Evolutionary conservation across 2,113 vertebrate species (phyloP), one percentile per base, ranked within the genome.

Genomic region (Amblyornis subalaris): DNA sequence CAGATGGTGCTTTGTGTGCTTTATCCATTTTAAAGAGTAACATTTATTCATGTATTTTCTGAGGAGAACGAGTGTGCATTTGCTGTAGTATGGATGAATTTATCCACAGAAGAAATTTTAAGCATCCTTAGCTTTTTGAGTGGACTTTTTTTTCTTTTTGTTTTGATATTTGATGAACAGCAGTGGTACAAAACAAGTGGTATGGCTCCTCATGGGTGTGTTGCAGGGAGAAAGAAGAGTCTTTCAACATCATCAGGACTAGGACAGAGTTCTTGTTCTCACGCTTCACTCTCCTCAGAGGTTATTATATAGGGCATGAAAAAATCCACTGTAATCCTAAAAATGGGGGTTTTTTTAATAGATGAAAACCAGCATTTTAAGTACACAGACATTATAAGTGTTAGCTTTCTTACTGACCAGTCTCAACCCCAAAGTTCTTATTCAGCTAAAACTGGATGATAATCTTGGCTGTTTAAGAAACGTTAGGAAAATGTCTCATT

Each of bases 1-100:
- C 90, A 82, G 96, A 88, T 92, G 89, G 89, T 94, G 92, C 96
- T 95, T 90, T 9, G 42, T 85, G 62, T 92, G 80, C 88, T 92
- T 80, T 95, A 84, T 94, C 76, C 92, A 80, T 81, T 89, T 96
- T 87, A 57, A 94, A 91, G 85, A 64, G 60, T 78, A 22, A 94
- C 61, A 75, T 86, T 88, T 88, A 64, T 85, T 71, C 89, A 51
- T 86, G 38, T 87, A 8, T 81, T 53, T 50, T 91, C 57, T 61
- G 67, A 79, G 79, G 70, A 88, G 80, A 85, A 61, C 17, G n/a
- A 87, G 33, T 25, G 73, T 89, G 38, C 3, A 3, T 76, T 96
- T 91, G 81, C 64, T 84, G 62, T 70, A 65, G 78, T 62, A 77
- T 84, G 93, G 84, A 53, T 96, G 91, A 90, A 62, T 67, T 86